Evolutionary conservation across 1,140 invertebrate genomes (phyloP), one percentile per base, ranked within the genome.

Genomic region (Vollenhovia emeryi): DNA sequence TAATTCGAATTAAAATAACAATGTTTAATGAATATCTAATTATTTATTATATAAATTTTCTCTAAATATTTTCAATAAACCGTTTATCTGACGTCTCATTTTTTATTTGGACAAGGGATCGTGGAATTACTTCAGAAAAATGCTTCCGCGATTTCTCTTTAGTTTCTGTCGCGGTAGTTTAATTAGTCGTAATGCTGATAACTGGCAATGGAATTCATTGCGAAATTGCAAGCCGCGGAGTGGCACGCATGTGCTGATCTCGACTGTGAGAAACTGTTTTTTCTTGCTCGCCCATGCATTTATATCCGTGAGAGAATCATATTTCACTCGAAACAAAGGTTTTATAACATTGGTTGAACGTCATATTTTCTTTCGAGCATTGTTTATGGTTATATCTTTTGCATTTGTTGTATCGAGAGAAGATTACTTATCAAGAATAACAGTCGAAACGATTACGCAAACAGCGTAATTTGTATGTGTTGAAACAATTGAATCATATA

Each of bases 231-330:
- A 50, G 30, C 11, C 59, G n/a, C 6, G 30, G 60, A 62, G 30
- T 79, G 76, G 62, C 76, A 66, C 60, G 43, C 76, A 79, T 68
- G 76, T 79, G 76, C 60, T 52, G 75, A 43, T 78, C 21, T 5
- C 36, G 43, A 66, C 43, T 78, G 59, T 78, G 76, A 68, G 76
- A 79, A 79, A 50, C 45, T 40, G 30, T 40, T 68, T 78, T 78
- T 76, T 36, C 43, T 50, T 15, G 1, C 18, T 68, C 60, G 9
- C 7, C 24, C n/a, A 79, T 79, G 45, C 30, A 79, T 15, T 68
- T 79, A 68, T 79, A 79, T 79, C 60, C 76, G 76, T 79, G 76
- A 79, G 76, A 79, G 30, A 66, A 55, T 68, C 45, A 5, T 40
- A 68, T 68, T 68, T 40, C 45, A 52, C 45, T 55, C 7, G 30